Conservation (phyloP, 2,888 invertebrate species). For the Linyphia triangularis region DNA sequence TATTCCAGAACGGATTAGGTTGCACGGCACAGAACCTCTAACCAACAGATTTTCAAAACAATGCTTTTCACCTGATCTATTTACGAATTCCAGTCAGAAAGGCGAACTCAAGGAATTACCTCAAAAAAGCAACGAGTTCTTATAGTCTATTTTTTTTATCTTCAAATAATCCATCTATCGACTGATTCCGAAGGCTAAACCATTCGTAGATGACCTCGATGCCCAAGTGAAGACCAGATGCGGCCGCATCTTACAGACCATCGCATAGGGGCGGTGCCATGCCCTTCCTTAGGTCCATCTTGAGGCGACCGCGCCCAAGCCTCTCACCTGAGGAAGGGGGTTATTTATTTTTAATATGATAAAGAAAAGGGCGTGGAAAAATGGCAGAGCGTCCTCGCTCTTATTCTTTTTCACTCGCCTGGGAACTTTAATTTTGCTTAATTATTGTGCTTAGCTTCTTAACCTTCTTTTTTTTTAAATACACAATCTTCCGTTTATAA, state of each 20-base stretch:
- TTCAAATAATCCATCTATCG: background rate
- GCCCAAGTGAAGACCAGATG: slow-evolving; percentile 14
- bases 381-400: slow-evolving; percentile 33
- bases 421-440: too few relatives aligned
- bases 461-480: too few relatives aligned
- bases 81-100: slow-evolving; percentile 4
- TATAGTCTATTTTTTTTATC: background rate
- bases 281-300: slow-evolving; percentile 5
- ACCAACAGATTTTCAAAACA: background rate
- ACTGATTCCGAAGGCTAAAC: background rate
- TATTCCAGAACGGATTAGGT: too few relatives aligned
- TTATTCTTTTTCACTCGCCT: slow-evolving; percentile 21
- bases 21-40: too few relatives aligned
- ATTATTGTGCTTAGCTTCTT: too few relatives aligned
- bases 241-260: background rate
- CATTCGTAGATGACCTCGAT: slow-evolving; percentile 28
- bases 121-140: background rate
- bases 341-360: background rate
- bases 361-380: background rate
- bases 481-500: too few relatives aligned
- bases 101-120: background rate
- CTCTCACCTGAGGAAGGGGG: background rate
- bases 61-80: background rate
- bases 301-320: slow-evolving; percentile 20
- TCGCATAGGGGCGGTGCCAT: slow-evolving; percentile 16